A percentile compares a stretch with the other conserved stretches of the same genome.
Conservation (phyloP, 2,888 invertebrate genomes). For the Thumatha senex region DNA sequence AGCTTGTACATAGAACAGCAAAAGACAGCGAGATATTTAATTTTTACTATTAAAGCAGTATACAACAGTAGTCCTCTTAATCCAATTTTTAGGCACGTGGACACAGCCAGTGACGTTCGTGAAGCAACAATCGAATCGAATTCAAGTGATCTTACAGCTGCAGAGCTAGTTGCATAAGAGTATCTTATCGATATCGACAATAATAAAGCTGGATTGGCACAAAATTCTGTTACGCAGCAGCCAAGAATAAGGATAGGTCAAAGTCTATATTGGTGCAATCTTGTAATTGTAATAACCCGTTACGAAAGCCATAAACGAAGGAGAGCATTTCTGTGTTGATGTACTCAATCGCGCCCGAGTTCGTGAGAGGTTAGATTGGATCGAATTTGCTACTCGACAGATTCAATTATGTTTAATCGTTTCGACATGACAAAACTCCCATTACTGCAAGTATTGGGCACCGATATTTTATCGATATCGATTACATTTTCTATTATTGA, state of each 20-base stretch:
- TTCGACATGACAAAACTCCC: constrained; percentile 61
- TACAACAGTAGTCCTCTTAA: too few relatives aligned
- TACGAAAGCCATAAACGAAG: constrained; percentile 49
- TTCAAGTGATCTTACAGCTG: too few relatives aligned
- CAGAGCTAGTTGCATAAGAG: too few relatives aligned
- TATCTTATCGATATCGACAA: too few relatives aligned
- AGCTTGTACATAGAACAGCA: too few relatives aligned
- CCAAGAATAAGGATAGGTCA: constrained; percentile 2
- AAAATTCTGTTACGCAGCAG: too few relatives aligned
- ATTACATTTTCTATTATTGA: constrained; percentile 44
- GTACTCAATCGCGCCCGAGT: constrained; percentile 53
- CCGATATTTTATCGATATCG: constrained; percentile 44
- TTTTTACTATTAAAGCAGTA: too few relatives aligned
- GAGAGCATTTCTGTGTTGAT: constrained; percentile 51
- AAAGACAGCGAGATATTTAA: too few relatives aligned
- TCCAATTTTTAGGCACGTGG: too few relatives aligned
- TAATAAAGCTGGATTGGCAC: too few relatives aligned
- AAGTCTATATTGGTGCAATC: constrained; percentile 41
- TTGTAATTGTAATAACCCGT: constrained; percentile 49
- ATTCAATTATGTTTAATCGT: constrained; percentile 70
- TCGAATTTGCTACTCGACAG: constrained; percentile 54
- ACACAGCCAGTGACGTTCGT: too few relatives aligned
- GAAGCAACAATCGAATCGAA: too few relatives aligned
- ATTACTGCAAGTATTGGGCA: constrained; percentile 38
- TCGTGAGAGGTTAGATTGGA: constrained; percentile 67